Conservation (phyloP, 2,797 vertebrate genomes). For the Ctenopoma multispine region DNA sequence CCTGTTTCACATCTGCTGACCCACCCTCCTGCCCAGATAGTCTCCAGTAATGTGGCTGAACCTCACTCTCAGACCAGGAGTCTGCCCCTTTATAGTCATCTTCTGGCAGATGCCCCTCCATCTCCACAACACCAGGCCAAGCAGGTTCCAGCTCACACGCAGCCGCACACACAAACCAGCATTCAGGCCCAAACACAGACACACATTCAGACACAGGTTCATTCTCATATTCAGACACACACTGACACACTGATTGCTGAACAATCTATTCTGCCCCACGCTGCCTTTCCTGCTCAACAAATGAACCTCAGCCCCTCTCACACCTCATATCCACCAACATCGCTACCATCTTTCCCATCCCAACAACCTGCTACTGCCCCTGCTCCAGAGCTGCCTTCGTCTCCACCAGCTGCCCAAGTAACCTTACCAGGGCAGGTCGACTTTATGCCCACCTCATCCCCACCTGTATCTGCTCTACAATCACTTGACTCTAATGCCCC, state of each 20-base stretch:
- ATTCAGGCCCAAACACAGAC: conserved; percentile 73
- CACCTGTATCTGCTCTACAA: conserved; percentile 78
- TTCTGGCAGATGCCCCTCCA: conserved; percentile 61
- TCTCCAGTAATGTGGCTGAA: conserved; percentile 49
- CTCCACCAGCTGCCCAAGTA: conserved; percentile 72
- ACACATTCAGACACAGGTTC: conserved; percentile 65
- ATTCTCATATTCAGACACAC: conserved; percentile 70
- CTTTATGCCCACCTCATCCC: conserved; percentile 77
- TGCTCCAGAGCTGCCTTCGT: conserved; percentile 75
- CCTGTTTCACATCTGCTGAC: conserved; percentile 60
- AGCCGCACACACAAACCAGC: conserved; percentile 71
- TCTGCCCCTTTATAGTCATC: conserved; percentile 74
- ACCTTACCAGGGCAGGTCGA: conserved; percentile 73
- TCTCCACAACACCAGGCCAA: conserved; percentile 75
- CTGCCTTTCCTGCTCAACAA: conserved; percentile 74
- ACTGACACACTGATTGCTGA: conserved; percentile 58
- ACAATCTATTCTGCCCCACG: conserved; percentile 61
- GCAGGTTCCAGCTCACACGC: conserved; percentile 67
- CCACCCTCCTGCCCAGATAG: conserved; percentile 56
- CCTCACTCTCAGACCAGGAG: conserved; percentile 65
- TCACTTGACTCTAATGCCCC: conserved; percentile 83
- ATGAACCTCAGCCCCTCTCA: conserved; percentile 77
- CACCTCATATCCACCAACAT: conserved; percentile 67
- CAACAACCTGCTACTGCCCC: conserved; percentile 69
- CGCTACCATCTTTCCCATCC: conserved; percentile 71